phyloP scores from a whole-genome alignment of 1,140 invertebrate genomes.

The Bombus confusus region DNA sequence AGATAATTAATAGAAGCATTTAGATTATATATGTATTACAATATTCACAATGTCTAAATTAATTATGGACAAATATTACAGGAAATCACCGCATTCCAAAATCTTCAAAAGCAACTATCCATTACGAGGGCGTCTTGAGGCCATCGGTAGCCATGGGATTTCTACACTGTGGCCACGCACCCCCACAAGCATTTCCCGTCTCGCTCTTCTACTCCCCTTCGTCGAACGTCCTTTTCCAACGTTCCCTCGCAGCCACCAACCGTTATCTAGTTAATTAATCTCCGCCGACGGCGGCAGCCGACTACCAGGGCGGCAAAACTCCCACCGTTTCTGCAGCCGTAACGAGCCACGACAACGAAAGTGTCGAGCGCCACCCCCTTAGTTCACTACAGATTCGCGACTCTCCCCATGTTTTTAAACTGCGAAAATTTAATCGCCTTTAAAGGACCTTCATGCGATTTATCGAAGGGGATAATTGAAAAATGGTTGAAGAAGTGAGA shows the following conservation, averaged over 20 bases:
- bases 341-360: conserved; percentile 69
- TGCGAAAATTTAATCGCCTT: conserved; percentile 61
- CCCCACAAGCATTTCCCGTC: conserved; percentile 1
- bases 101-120: not conserved
- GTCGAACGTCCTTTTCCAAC: conserved; percentile 31
- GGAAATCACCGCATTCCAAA: not conserved
- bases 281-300: conserved; percentile 70
- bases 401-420: conserved; percentile 2
- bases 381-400: conserved; percentile 24
- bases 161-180: not conserved
- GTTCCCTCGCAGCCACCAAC: conserved; percentile 66
- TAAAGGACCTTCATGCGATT: conserved; percentile 27
- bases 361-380: conserved; percentile 54
- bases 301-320: conserved; percentile 67
- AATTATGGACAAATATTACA: not conserved
- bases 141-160: conserved; percentile 2
- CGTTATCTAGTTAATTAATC: conserved; percentile 82
- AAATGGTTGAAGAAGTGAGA: not conserved
- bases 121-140: not conserved
- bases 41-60: not conserved
- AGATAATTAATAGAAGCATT: no score
- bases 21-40: no score
- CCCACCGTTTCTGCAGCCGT: conserved; percentile 63
- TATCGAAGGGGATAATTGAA: not conserved
- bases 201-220: conserved; percentile 8